Evolutionary conservation across 2,888 invertebrate species (phyloP).

Genomic region (Drosophila buzzatii): DNA sequence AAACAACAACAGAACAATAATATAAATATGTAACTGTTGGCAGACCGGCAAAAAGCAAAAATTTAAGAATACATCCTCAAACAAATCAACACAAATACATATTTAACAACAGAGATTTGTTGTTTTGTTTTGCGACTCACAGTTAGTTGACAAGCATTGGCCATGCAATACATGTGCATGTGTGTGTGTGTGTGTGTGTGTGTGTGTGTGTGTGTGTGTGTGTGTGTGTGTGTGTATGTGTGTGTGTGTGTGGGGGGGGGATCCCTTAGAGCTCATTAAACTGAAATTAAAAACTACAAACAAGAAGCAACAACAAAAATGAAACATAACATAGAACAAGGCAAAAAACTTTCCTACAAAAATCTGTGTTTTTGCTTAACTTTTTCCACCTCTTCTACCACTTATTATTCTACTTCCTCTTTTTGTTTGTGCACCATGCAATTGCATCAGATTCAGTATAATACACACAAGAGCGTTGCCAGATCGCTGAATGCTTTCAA

Average conservation of each 20-base stretch:
- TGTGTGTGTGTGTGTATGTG: conserved; percentile 11
- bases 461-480: conserved; percentile 43
- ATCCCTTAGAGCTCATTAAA: conserved; percentile 48
- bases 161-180: neutral
- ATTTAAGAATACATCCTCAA: neutral
- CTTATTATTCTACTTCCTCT: conserved; percentile 7
- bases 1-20: conserved; percentile 15
- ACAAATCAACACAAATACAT: conserved; percentile 27
- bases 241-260: conserved; percentile 7
- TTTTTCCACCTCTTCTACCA: neutral
- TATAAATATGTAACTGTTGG: conserved; percentile 50
- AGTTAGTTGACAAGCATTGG: conserved; percentile 15
- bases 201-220: conserved; percentile 11
- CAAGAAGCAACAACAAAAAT: conserved; percentile 17
- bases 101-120: conserved; percentile 33
- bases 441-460: conserved; percentile 24
- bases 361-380: neutral
- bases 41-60: conserved; percentile 30
- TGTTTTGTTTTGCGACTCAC: conserved; percentile 8
- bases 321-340: neutral
- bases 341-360: neutral
- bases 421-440: conserved; percentile 6
- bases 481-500: conserved; percentile 27
- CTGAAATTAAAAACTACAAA: conserved; percentile 43
- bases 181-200: conserved; percentile 13